Evolutionary conservation across 2,113 vertebrate genomes (phyloP).

Genomic region (Acanthisitta chloris): DNA sequence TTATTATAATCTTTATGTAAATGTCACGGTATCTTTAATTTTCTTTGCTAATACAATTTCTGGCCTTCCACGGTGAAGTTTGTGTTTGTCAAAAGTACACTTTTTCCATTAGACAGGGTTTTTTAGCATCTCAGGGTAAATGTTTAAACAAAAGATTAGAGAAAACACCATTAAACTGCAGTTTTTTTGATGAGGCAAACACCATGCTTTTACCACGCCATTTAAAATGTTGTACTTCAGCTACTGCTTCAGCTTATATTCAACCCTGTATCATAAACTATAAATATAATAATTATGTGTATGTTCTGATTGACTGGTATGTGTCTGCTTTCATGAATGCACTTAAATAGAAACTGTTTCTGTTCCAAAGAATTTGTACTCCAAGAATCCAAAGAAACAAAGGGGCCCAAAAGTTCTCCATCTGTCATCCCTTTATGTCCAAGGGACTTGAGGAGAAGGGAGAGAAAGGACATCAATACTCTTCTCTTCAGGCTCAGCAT

Average conservation of each 20-base stretch:
- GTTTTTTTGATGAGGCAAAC: conserved; percentile 31
- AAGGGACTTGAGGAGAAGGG: neutral
- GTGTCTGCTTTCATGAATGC: neutral
- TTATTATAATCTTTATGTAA: conserved; percentile 7
- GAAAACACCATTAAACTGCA: neutral
- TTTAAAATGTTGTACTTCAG: neutral
- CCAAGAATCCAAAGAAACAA: neutral
- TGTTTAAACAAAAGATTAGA: conserved; percentile 8
- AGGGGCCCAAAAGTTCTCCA: neutral
- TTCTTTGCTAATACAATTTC: conserved; percentile 26
- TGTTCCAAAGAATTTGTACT: conserved; percentile 9
- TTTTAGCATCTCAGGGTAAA: conserved; percentile 42
- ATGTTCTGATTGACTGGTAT: neutral
- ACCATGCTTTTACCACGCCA: neutral
- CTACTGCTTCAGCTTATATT: neutral
- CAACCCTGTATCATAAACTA: neutral
- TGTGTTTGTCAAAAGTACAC: conserved; percentile 51
- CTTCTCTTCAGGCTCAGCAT: neutral
- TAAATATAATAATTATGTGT: conserved; percentile 19
- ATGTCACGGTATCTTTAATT: conserved; percentile 38
- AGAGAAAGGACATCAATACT: neutral
- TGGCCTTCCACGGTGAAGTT: conserved; percentile 12
- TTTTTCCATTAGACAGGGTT: conserved; percentile 41
- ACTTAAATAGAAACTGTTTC: conserved; percentile 27
- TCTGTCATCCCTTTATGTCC: neutral